A percentile compares a stretch with the other conserved stretches of the same genome.
Conservation (phyloP, 92 coral and sea anemone genomes). For the Micromussa lordhowensis region DNA sequence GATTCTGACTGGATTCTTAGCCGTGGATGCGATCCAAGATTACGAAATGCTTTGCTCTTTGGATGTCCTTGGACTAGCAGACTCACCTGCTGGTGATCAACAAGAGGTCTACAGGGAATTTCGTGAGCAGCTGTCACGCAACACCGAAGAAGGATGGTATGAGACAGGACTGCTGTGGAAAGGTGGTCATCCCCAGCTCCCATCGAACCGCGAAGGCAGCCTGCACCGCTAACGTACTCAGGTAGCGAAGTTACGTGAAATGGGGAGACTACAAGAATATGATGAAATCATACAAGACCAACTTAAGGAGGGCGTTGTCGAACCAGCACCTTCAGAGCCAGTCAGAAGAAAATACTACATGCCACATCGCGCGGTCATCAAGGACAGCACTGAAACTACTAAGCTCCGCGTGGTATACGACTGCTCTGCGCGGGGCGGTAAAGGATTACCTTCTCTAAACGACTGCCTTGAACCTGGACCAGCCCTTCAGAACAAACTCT, state of each 20-base stretch:
- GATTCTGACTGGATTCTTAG: constrained; percentile 25
- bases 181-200: constrained; percentile 54
- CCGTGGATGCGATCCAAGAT: constrained; percentile 24
- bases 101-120: constrained; percentile 36
- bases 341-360: no score
- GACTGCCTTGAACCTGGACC: no score
- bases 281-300: constrained; percentile 51
- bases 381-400: no score
- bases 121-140: constrained; percentile 49
- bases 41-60: constrained; percentile 46
- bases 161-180: constrained; percentile 47
- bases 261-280: constrained; percentile 47
- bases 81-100: constrained; percentile 55
- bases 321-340: constrained; percentile 39
- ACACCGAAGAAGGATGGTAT: constrained; percentile 48
- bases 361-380: no score
- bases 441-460: no score
- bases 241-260: constrained; percentile 33
- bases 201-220: constrained; percentile 38
- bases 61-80: constrained; percentile 60
- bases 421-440: not conserved
- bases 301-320: constrained; percentile 49
- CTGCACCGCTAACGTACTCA: constrained; percentile 39
- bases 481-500: not conserved
- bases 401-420: no score